A percentile compares a stretch with the other conserved stretches of the same genome.
These are phyloP conservation scores for Erynnis tages DNA, from an alignment of 2,888 invertebrate species.

Conservation along the genomic window DNA sequence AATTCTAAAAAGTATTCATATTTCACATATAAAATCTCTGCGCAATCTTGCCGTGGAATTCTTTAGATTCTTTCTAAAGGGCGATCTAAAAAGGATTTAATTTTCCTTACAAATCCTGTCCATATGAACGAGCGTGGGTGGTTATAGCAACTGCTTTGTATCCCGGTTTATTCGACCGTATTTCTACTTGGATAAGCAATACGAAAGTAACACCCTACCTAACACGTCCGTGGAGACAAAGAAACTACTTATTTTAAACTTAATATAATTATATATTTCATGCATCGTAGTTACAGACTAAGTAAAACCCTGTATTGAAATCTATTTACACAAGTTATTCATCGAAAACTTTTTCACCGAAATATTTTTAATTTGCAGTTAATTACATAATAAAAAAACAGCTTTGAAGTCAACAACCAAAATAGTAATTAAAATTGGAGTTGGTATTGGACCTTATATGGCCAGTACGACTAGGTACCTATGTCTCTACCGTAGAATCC, in stretches of 20 bases:
- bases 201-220: conserved; percentile 11
- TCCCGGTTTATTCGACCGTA: conserved; percentile 21
- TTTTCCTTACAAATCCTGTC: not conserved
- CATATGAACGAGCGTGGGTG: conserved; percentile 26
- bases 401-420: not conserved
- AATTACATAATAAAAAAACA: not conserved
- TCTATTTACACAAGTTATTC: no score
- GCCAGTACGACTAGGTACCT: not conserved
- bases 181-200: conserved; percentile 23
- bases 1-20: no score
- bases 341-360: no score
- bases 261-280: no score
- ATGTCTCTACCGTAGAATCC: not conserved
- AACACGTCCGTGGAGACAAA: conserved; percentile 8
- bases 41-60: not conserved
- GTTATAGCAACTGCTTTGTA: conserved; percentile 20
- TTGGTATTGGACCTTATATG: not conserved
- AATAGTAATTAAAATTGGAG: not conserved
- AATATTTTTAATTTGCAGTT: no score
- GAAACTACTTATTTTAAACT: no score
- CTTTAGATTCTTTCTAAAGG: not conserved
- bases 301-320: no score
- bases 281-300: no score
- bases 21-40: no score
- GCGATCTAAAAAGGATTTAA: conserved; percentile 9